These are phyloP conservation scores for Glareola pratincola DNA, from an alignment of 2,113 vertebrate genomes.

Conservation along the genomic window DNA sequence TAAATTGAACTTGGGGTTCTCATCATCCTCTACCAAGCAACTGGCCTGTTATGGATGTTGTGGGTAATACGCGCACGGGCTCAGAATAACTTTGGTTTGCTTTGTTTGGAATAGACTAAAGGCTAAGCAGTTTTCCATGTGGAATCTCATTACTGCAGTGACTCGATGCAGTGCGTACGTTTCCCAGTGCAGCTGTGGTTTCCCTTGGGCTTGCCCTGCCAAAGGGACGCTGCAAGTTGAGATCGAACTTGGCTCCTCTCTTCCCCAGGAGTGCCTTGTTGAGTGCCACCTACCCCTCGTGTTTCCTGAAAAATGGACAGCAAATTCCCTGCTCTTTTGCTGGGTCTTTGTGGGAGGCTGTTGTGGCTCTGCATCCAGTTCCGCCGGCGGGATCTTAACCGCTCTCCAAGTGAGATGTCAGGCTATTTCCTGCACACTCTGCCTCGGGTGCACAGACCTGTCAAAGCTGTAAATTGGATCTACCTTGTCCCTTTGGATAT, in stretches of 20 bases:
- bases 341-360: background rate
- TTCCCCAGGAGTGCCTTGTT: background rate
- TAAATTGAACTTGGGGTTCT: background rate
- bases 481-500: slow-evolving; percentile 56
- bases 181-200: background rate
- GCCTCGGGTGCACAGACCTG: slow-evolving; percentile 48
- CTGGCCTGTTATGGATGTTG: background rate
- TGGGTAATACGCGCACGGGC: background rate
- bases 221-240: background rate
- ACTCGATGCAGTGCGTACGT: rapidly evolving
- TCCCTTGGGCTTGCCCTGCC: background rate
- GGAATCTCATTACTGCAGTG: background rate
- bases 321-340: background rate
- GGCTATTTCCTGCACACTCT: background rate
- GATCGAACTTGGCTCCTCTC: background rate
- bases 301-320: background rate
- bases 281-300: rapidly evolving
- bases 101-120: background rate
- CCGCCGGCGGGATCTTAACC: background rate
- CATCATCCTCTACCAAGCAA: background rate
- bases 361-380: background rate
- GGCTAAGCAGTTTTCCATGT: background rate
- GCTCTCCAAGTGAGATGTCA: slow-evolving; percentile 26
- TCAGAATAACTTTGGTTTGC: background rate
- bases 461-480: slow-evolving; percentile 67